Evolutionary conservation across 1,140 invertebrate genomes (phyloP).

Genomic region (Drosophila bocqueti): DNA sequence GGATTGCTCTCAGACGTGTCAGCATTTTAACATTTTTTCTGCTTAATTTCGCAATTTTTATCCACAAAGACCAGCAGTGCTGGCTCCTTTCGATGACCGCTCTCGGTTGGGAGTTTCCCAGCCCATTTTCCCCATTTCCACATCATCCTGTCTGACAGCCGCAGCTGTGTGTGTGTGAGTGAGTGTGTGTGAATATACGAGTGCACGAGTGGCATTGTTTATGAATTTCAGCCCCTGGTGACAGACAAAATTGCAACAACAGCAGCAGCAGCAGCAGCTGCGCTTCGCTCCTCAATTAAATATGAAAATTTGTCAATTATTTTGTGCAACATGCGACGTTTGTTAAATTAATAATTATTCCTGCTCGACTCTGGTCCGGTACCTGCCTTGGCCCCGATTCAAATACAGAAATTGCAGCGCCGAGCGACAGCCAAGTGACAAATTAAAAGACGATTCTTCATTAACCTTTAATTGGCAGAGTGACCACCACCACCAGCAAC

Average conservation of each 20-base stretch:
- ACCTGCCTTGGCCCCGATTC: conserved; percentile 44
- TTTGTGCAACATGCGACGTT: conserved; percentile 82
- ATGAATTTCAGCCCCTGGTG: conserved; percentile 75
- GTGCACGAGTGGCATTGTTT: conserved; percentile 62
- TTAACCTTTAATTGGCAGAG: conserved; percentile 39
- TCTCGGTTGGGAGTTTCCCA: neutral
- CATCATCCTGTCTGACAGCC: conserved; percentile 50
- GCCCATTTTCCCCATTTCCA: conserved; percentile 3
- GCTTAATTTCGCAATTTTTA: conserved; percentile 79
- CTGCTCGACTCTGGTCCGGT: conserved; percentile 51
- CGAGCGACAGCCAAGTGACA: conserved; percentile 40
- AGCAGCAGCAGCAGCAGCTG: conserved; percentile 57
- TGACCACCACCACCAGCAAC: neutral
- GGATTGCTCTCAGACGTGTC: conserved; percentile 60
- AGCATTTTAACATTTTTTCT: conserved; percentile 77
- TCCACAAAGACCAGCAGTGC: conserved; percentile 38
- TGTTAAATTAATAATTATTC: conserved; percentile 82
- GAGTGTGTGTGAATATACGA: conserved; percentile 62
- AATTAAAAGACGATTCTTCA: conserved; percentile 48
- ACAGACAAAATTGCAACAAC: conserved; percentile 59
- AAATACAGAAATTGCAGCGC: conserved; percentile 15
- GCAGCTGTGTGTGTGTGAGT: conserved; percentile 62
- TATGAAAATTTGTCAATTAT: conserved; percentile 84
- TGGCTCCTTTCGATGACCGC: conserved; percentile 11
- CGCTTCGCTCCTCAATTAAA: conserved; percentile 77